phyloP scores from a whole-genome alignment of 1,140 invertebrate species.

The Ceratoteleas bidentatus region DNA sequence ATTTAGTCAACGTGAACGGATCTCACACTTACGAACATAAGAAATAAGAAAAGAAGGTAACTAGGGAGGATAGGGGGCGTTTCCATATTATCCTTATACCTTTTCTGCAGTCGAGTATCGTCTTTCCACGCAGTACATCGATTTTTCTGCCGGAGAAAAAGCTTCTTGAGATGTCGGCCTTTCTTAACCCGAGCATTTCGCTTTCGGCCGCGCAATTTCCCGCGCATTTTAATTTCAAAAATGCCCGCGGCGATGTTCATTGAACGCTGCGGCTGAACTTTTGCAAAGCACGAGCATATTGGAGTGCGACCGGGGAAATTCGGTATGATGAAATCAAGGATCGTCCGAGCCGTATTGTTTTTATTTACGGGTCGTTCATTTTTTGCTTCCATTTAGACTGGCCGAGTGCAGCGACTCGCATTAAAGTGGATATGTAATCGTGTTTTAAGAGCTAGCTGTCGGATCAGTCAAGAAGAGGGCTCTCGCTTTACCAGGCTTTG shows the following conservation, averaged over 20 bases:
- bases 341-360: constrained; percentile 14
- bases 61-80: background rate
- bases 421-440: background rate
- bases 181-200: constrained; percentile 14
- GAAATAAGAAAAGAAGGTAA: too few relatives aligned
- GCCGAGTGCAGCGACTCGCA: background rate
- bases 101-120: background rate
- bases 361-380: constrained; percentile 19
- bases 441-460: background rate
- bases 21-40: too few relatives aligned
- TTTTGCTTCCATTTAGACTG: constrained; percentile 11
- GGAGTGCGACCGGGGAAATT: background rate
- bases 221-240: constrained; percentile 39
- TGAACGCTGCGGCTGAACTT: constrained; percentile 14
- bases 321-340: constrained; percentile 17
- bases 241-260: constrained; percentile 24
- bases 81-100: background rate
- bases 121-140: background rate
- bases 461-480: too few relatives aligned
- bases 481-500: too few relatives aligned
- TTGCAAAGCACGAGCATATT: background rate
- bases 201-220: constrained; percentile 10
- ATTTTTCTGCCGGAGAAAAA: constrained; percentile 10
- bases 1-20: too few relatives aligned
- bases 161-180: constrained; percentile 1